These are phyloP conservation scores for Pipa parva DNA, from an alignment of 2,113 vertebrate genomes.

Conservation along the genomic window DNA sequence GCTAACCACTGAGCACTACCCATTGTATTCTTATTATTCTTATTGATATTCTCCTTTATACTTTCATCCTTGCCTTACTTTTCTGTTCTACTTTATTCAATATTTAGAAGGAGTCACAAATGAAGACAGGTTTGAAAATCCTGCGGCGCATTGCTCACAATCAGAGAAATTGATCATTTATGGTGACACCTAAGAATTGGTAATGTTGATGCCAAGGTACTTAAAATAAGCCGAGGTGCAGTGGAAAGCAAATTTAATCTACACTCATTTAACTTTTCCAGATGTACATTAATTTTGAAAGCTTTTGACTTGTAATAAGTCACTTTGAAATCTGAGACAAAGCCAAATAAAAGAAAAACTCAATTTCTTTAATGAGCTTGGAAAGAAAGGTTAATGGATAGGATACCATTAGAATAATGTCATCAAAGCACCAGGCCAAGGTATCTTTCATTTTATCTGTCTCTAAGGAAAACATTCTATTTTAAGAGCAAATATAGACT, in stretches of 20 bases:
- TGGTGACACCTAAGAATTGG: neutral
- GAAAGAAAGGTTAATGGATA: slow-evolving; percentile 30
- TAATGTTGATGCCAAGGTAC: slow-evolving; percentile 9
- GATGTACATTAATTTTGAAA: slow-evolving; percentile 4
- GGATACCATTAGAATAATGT: slow-evolving; percentile 21
- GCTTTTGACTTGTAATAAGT: slow-evolving; percentile 21
- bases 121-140: neutral
- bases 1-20: too few relatives aligned
- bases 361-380: slow-evolving; percentile 36
- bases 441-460: slow-evolving; percentile 10
- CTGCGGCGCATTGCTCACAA: neutral
- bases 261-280: neutral
- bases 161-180: slow-evolving; percentile 8
- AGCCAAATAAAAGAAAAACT: slow-evolving; percentile 29
- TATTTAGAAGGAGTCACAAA: neutral
- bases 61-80: too few relatives aligned
- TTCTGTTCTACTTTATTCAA: too few relatives aligned
- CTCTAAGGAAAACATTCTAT: neutral
- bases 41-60: too few relatives aligned
- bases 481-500: neutral
- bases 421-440: slow-evolving; percentile 2
- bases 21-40: too few relatives aligned
- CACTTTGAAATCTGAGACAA: slow-evolving; percentile 22
- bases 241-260: neutral
- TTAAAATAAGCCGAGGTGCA: neutral